Evolutionary conservation across 1,140 invertebrate genomes (phyloP).

Genomic region (Drosophila biarmipes): DNA sequence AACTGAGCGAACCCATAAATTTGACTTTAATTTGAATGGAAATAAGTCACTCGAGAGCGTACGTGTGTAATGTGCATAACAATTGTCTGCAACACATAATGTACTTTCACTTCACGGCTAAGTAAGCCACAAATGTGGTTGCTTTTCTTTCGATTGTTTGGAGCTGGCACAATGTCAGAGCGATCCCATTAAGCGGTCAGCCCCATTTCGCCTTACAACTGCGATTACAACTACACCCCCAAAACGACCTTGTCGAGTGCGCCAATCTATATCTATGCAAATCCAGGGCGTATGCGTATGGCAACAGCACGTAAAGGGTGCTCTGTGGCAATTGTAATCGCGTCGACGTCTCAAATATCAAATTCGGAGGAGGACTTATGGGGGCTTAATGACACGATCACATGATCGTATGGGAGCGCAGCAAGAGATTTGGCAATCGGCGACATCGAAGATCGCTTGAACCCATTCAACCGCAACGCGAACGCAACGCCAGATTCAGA

Average conservation of each 20-base stretch:
- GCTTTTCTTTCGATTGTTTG: constrained; percentile 14
- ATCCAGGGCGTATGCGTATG: constrained; percentile 47
- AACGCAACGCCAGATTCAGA: constrained; percentile 52
- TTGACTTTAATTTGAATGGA: constrained; percentile 72
- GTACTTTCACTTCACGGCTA: constrained; percentile 77
- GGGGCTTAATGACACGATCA: constrained; percentile 65
- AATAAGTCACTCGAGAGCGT: constrained; percentile 59
- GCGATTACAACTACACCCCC: constrained; percentile 10
- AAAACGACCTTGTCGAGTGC: constrained; percentile 56
- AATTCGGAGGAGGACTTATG: constrained; percentile 40
- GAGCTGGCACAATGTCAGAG: constrained; percentile 13
- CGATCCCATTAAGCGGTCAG: constrained; percentile 70
- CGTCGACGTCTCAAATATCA: constrained; percentile 53
- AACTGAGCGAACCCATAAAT: constrained; percentile 54
- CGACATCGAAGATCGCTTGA: constrained; percentile 72
- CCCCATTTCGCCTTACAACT: background rate
- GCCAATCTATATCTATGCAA: constrained; percentile 38
- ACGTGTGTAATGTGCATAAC: constrained; percentile 60
- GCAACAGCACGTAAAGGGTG: constrained; percentile 25
- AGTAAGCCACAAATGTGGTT: constrained; percentile 58
- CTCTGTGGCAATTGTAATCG: constrained; percentile 57
- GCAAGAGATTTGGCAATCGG: constrained; percentile 72
- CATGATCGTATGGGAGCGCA: constrained; percentile 65
- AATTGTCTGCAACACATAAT: constrained; percentile 70
- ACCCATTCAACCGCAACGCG: constrained; percentile 78